phyloP scores from a whole-genome alignment of 2,797 vertebrate genomes.

The Pangasius sanitwongsei region DNA sequence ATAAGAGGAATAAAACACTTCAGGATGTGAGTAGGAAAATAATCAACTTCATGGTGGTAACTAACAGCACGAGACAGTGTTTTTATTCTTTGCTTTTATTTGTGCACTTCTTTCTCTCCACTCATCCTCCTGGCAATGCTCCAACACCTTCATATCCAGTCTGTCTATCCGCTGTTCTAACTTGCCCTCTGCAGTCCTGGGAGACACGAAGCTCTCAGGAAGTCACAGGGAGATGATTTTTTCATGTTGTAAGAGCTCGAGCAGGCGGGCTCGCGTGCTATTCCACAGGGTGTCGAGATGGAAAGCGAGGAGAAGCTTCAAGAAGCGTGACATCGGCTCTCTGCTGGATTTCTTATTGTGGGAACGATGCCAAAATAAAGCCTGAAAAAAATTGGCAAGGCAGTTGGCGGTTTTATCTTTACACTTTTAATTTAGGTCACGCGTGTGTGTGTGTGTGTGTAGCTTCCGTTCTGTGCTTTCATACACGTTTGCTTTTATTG shows the following conservation, averaged over 20 bases:
- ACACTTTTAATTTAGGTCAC: background rate
- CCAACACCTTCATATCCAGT: constrained; percentile 13
- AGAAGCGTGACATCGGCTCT: constrained; percentile 37
- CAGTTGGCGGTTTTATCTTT: background rate
- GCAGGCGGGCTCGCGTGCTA: constrained; percentile 40
- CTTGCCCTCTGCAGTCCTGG: constrained; percentile 62
- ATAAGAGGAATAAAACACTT: background rate
- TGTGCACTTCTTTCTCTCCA: background rate
- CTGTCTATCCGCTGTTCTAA: constrained; percentile 50
- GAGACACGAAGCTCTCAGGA: constrained; percentile 63
- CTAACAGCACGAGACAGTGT: no score
- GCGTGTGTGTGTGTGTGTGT: background rate
- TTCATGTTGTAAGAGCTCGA: constrained; percentile 73
- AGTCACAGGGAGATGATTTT: constrained; percentile 67
- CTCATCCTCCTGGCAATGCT: background rate
- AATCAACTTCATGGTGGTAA: no score
- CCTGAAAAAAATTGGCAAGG: background rate
- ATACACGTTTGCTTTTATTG: constrained; percentile 1
- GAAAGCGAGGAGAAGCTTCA: constrained; percentile 32
- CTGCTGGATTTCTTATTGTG: constrained; percentile 16
- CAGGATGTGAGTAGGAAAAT: background rate
- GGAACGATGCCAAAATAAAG: constrained; percentile 36
- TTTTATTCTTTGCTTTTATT: background rate
- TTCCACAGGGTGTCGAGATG: constrained; percentile 45
- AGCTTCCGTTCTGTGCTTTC: background rate